phyloP scores from a whole-genome alignment of 2,113 vertebrate genomes.

The Trematomus loennbergii region DNA sequence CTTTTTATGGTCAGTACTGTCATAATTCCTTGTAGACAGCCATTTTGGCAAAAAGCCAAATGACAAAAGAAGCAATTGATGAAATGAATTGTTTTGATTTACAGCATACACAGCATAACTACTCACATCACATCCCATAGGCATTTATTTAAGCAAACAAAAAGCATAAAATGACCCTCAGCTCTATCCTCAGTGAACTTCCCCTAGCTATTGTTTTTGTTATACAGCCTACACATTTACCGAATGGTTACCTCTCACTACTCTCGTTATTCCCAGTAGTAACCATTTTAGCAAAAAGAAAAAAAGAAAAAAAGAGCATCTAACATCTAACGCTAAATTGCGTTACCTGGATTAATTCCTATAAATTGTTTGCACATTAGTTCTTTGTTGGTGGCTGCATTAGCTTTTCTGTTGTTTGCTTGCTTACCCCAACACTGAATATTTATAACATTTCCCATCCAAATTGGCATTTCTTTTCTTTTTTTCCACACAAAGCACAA shows the following conservation, averaged over 20 bases:
- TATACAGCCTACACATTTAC: neutral
- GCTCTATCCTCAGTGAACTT: too few species aligned
- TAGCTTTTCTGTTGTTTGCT: neutral
- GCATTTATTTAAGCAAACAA: too few species aligned
- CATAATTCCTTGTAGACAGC: too few species aligned
- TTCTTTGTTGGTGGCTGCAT: neutral
- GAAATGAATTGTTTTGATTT: too few species aligned
- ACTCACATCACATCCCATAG: too few species aligned
- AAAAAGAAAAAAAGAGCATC: neutral
- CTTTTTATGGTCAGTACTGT: too few species aligned
- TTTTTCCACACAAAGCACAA: conserved; percentile 5
- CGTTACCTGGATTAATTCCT: neutral
- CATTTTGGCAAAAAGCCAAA: too few species aligned
- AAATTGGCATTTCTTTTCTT: neutral
- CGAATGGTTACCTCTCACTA: neutral
- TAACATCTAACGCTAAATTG: neutral
- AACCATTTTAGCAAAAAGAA: neutral
- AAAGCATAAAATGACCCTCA: too few species aligned
- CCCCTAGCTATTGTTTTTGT: neutral
- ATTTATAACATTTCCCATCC: neutral
- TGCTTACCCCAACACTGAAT: neutral
- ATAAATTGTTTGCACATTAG: neutral
- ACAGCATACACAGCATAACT: too few species aligned
- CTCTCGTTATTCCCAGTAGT: neutral
- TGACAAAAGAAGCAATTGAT: too few species aligned